Base-by-base conservation (phyloP, 2,797 vertebrate species). In the Rhabdophis nuchalis region DNA sequence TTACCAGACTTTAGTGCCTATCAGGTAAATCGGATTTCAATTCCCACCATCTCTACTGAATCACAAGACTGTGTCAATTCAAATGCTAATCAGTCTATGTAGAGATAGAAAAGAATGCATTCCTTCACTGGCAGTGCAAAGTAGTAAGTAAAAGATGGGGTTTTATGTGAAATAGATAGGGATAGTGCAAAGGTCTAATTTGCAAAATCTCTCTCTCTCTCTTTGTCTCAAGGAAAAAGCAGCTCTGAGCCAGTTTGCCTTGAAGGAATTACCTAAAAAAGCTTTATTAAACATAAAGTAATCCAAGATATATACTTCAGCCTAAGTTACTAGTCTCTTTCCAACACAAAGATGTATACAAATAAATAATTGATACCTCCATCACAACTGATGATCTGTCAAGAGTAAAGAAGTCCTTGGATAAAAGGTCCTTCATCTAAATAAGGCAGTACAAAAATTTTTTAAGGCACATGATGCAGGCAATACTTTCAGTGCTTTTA, bases 401-500 rank as follows among this genome's bases (percentile, higher is more conserved):
- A 64, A 41, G 11, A 68, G n/a, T 87, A 92, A 90, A 57, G 36
- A 29, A 77, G 29, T 36, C 32, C 32, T 64, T 52, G 23, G 23
- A 90, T 90, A 90, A 58, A 82, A 90, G 68, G 27, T n/a, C n/a
- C 4, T 58, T 9, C 18, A 23, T 60, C 58, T 87, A 90, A 77
- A 16, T 1, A 87, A 3, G 85, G 53, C 85, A 61, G 3, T 58
- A 7, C 16, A 82, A 56, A 2, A 89, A 90, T n/a, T n/a, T n/a
- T n/a, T n/a, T 72, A 89, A 25, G 90, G 46, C 4, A 56, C 27
- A 14, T 0, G 56, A 20, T 41, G 50, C 13, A 91, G 64, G 93
- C 92, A 95, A 94, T 93, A 86, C 92, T 53, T 68, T 2, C 13
- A 88, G 53, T 20, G 0, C 18, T 93, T 93, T 93, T 85, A 93